Evolutionary conservation across 2,797 vertebrate species (phyloP).

Genomic region (Helicolenus hilgendorfi): DNA sequence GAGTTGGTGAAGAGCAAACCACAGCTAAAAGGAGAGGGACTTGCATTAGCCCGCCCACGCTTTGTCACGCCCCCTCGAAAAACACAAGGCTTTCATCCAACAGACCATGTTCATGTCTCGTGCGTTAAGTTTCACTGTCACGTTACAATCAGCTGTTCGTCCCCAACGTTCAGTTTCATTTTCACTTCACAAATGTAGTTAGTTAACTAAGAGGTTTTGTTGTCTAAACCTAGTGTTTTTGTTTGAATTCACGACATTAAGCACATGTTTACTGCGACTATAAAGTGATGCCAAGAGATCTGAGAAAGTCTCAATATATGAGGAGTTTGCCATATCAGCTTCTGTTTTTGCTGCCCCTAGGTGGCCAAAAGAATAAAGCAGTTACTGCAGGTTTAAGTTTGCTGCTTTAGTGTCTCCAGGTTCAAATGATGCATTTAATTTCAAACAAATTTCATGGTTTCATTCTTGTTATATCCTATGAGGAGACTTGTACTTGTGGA

Average conservation of each 20-base stretch:
- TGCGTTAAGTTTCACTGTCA: too few relatives aligned
- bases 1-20: not conserved
- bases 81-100: too few relatives aligned
- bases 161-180: too few relatives aligned
- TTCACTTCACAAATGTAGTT: too few relatives aligned
- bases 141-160: too few relatives aligned
- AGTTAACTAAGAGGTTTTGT: too few relatives aligned
- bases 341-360: not conserved
- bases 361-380: not conserved
- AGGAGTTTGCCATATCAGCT: not conserved
- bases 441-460: not conserved
- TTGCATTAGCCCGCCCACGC: rapidly evolving
- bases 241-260: too few relatives aligned
- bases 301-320: too few relatives aligned
- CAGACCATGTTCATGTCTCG: too few relatives aligned
- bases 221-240: too few relatives aligned
- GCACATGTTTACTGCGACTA: too few relatives aligned
- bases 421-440: not conserved
- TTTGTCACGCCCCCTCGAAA: too few relatives aligned
- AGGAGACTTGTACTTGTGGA: not conserved
- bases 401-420: not conserved
- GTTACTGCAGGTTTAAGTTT: not conserved
- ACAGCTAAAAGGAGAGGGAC: not conserved
- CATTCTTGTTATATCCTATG: not conserved
- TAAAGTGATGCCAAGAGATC: rapidly evolving